Base-by-base conservation (phyloP, 2,888 invertebrate species). In the Yponomeuta cagnagella region DNA sequence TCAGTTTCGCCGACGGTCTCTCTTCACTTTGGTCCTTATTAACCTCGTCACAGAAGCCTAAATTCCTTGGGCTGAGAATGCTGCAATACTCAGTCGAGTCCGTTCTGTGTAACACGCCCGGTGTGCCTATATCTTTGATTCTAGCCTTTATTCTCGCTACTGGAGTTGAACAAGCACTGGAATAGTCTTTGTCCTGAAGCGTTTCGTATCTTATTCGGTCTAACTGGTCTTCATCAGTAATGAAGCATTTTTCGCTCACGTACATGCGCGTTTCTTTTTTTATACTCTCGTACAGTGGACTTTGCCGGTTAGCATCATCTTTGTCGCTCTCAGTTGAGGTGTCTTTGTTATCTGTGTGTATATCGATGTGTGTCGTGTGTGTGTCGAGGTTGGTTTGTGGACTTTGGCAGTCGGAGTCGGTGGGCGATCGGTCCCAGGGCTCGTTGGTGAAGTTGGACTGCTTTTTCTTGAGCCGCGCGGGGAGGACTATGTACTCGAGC, bases 1-100 rank as follows among this genome's bases (percentile, higher is more conserved):
- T 91, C 0, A 93, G 76, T 77, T 89, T 91, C 0, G 88, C 77
- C 0, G 80, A 76, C 0, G 87, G 73, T 15, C 82, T 79, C 72
- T 88, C 89, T 48, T 70, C 71, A 74, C 79, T 87, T 71, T 78
- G 79, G 1, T 85, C 83, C 71, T 79, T 87, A 73, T 73, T 73
- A 64, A 78, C 81, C 2, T 82, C 80, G 33, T 87, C 82, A 6
- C 79, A 83, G n/a, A 75, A 72, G 73, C 83, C 80, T 5, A 86
- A 81, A 2, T 74, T 73, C 70, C 90, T 89, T 0, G 92, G 92
- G 73, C 92, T 92, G 1, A 90, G 75, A 70, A 93, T 86, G 71
- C 91, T 92, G 73, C 92, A 92, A 74, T 93, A 93, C 77, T 93
- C 92, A 0, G 93, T 93, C 0, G 93, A 93, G 75, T 92, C 92